Evolutionary conservation across 64 coral and sea anemone genomes (phyloP).

Genomic region (Astreopora myriophthalma): DNA sequence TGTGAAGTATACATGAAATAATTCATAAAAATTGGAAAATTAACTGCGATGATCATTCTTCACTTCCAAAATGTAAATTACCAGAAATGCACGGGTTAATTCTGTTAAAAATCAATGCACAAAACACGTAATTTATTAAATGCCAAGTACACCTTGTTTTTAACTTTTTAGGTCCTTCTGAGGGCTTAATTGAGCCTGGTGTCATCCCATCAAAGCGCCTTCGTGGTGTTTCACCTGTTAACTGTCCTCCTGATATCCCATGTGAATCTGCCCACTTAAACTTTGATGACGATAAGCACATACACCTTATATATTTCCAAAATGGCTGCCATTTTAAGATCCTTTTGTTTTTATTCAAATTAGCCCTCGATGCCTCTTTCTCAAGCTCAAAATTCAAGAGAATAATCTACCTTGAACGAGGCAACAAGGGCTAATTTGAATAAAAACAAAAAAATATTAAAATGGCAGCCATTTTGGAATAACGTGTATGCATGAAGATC

Average conservation of each 20-base stretch:
- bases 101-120: no score
- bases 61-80: no score
- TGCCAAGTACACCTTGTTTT: background rate
- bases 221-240: conserved; percentile 68
- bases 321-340: no score
- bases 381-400: conserved; percentile 77
- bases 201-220: conserved; percentile 87
- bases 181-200: conserved; percentile 80
- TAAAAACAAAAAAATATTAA: no score
- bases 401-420: conserved; percentile 54
- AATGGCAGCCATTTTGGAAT: no score
- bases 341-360: conserved; percentile 68
- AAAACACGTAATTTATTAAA: no score
- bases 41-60: no score
- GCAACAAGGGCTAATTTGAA: conserved; percentile 44
- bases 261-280: conserved; percentile 89
- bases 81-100: no score
- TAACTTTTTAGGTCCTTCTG: conserved; percentile 44
- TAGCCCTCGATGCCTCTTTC: conserved; percentile 79
- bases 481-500: conserved; percentile 62
- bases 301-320: no score
- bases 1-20: no score
- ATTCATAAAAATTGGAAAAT: no score
- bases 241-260: conserved; percentile 51
- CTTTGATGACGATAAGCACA: conserved; percentile 75